phyloP scores from a whole-genome alignment of 2,113 vertebrate genomes.

The Ochotona curzoniae region DNA sequence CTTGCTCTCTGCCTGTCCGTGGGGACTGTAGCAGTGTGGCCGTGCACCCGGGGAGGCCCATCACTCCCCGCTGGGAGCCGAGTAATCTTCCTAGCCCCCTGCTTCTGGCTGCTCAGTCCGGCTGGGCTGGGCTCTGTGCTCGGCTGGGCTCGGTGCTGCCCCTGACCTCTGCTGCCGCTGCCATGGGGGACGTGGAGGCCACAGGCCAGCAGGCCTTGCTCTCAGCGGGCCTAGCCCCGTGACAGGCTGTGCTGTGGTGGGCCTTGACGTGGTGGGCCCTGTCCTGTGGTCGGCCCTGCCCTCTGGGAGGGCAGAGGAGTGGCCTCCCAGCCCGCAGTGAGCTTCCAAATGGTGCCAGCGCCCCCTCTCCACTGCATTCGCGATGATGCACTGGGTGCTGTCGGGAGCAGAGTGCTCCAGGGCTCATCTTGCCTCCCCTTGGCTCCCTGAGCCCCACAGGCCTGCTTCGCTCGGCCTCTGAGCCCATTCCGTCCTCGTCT shows the following conservation, averaged over 20 bases:
- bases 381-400: background rate
- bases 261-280: no score
- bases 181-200: fast-evolving
- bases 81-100: background rate
- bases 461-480: background rate
- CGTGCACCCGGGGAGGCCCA: background rate
- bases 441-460: background rate
- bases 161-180: background rate
- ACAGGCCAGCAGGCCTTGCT: no score
- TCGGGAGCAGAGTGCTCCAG: background rate
- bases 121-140: no score
- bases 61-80: background rate
- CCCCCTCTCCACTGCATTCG: background rate
- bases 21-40: background rate
- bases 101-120: background rate
- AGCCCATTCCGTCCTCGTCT: no score
- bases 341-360: background rate
- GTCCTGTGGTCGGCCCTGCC: no score
- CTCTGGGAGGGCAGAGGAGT: no score
- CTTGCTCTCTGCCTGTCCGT: background rate
- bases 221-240: no score
- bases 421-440: background rate
- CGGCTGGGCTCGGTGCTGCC: background rate
- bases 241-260: no score
- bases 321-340: no score